Evolutionary conservation across 2,113 vertebrate species (phyloP).

Genomic region (Delphinus delphis): DNA sequence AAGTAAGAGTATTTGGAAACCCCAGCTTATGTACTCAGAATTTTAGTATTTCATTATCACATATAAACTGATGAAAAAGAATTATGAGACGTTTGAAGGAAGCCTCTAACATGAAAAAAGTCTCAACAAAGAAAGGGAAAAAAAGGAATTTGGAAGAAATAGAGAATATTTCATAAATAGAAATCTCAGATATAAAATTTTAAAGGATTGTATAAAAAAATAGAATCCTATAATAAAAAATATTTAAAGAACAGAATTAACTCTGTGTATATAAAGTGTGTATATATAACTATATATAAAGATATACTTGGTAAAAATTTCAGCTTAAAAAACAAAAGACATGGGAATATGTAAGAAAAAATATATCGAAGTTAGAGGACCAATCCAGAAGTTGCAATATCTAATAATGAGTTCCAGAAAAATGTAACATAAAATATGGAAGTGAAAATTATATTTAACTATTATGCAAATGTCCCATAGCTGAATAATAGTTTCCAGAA

Average conservation of each 20-base stretch:
- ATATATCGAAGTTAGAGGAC: neutral
- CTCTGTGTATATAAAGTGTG: neutral
- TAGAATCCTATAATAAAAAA: neutral
- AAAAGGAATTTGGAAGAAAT: neutral
- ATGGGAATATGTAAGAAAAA: neutral
- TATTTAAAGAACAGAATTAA: neutral
- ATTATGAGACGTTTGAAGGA: neutral
- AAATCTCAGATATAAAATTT: neutral
- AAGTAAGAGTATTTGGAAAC: neutral
- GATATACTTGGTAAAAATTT: neutral
- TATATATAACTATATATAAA: neutral
- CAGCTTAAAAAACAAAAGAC: neutral
- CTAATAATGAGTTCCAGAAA: neutral
- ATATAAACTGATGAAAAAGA: neutral
- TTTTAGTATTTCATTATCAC: neutral
- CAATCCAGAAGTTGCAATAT: neutral
- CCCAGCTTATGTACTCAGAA: neutral
- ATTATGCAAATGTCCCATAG: neutral
- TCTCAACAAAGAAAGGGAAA: neutral
- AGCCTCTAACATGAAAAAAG: neutral
- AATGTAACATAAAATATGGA: neutral
- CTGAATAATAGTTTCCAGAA: neutral
- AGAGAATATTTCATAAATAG: neutral
- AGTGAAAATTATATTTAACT: neutral
- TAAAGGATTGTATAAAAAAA: neutral